Percentiles rank a stretch among this genome's conserved stretches.
These are phyloP conservation scores for Teinopalpus imperialis DNA, from an alignment of 2,888 invertebrate species.

Conservation along the genomic window DNA sequence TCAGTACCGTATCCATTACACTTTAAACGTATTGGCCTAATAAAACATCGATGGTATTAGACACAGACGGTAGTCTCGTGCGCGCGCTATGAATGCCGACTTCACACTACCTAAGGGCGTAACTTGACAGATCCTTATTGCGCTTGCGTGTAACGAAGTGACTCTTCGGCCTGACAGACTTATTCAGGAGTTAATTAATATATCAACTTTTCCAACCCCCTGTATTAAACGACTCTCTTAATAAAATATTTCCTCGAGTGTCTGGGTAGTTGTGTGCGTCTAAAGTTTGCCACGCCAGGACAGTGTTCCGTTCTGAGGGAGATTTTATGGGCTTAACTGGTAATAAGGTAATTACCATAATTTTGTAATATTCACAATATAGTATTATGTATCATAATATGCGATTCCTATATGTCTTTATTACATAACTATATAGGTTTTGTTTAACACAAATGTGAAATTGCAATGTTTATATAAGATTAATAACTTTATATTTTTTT, in stretches of 20 bases:
- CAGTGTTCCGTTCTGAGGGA: not conserved
- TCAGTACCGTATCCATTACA: constrained; percentile 48
- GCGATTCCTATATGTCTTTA: too few relatives aligned
- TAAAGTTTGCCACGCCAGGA: constrained; percentile 10
- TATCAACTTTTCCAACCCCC: constrained; percentile 75
- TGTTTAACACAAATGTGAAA: too few relatives aligned
- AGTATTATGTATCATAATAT: too few relatives aligned
- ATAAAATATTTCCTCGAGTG: constrained; percentile 65
- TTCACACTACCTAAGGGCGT: constrained; percentile 71
- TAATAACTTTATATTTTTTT: too few relatives aligned
- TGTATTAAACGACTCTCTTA: constrained; percentile 69
- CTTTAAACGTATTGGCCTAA: constrained; percentile 47
- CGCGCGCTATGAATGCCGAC: constrained; percentile 50
- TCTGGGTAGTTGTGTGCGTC: constrained; percentile 33
- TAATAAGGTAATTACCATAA: too few relatives aligned
- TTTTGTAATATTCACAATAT: too few relatives aligned
- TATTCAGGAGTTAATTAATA: constrained; percentile 80
- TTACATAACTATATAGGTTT: too few relatives aligned
- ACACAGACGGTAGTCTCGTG: constrained; percentile 43
- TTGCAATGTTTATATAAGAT: too few relatives aligned
- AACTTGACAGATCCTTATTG: constrained; percentile 54
- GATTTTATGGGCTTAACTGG: too few relatives aligned
- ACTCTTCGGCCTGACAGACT: constrained; percentile 74
- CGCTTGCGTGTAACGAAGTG: constrained; percentile 74
- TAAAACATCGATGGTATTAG: constrained; percentile 43